Conservation (phyloP, 2,113 vertebrate genomes). For the Rhynchomys soricoides region DNA sequence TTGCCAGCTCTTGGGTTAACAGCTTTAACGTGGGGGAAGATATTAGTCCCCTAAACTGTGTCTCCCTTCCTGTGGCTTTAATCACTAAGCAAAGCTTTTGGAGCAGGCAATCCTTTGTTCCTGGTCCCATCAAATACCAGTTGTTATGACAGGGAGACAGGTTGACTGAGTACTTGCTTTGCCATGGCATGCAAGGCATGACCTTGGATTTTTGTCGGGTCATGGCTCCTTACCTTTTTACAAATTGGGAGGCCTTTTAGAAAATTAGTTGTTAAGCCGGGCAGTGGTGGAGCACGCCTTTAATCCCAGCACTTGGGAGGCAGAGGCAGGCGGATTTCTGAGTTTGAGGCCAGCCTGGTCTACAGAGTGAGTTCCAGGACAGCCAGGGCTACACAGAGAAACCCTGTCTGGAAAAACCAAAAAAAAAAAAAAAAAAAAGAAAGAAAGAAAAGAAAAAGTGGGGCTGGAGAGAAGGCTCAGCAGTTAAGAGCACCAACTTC, state of each 20-base stretch:
- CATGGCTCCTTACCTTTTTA: background rate
- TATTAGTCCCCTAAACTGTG: background rate
- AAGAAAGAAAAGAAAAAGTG: background rate
- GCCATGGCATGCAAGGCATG: slow-evolving; percentile 21
- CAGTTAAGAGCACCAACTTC: background rate
- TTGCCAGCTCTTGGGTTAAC: background rate
- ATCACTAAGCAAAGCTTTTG: slow-evolving; percentile 2
- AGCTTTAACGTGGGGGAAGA: background rate
- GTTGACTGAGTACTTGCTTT: slow-evolving; percentile 22
- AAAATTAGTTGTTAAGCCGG: too few relatives aligned
- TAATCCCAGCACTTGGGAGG: too few relatives aligned
- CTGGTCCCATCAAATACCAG: background rate
- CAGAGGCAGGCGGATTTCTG: background rate
- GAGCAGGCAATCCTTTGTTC: slow-evolving; percentile 13
- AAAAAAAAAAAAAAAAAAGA: background rate
- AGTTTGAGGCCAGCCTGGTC: background rate
- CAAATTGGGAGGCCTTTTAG: background rate
- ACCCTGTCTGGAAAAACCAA: background rate
- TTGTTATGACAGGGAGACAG: background rate
- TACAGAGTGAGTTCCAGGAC: background rate
- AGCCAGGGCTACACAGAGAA: background rate
- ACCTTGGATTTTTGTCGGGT: slow-evolving; percentile 19
- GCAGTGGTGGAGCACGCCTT: background rate
- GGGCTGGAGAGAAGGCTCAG: background rate
- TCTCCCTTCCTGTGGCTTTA: slow-evolving; percentile 5